Evolutionary conservation across 2,888 invertebrate species (phyloP), one percentile per base, ranked within the genome.

Genomic region (Hybos culiciformis): DNA sequence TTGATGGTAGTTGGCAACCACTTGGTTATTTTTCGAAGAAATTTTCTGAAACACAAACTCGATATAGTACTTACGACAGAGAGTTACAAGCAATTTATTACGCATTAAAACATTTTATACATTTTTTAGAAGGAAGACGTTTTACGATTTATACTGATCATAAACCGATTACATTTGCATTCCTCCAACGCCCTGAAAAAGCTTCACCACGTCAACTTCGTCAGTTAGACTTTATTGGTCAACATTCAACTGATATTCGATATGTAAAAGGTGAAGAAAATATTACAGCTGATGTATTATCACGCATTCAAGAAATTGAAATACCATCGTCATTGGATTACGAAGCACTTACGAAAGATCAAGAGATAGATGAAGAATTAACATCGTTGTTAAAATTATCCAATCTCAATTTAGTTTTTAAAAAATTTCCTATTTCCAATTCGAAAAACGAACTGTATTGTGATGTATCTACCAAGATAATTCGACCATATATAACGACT

Each of bases 401-500:
- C 3, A 12, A 26, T 26, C 9, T 12, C 3, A 12, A 9, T 4
- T 26, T 26, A 26, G 12, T 5, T 12, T 6, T 15, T 3, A 36
- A 36, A 36, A 5, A 5, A 36, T 3, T 36, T 9, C 17, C 6
- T 9, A 9, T 36, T 8, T 8, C 8, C 5, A 8, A 36, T 19
- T 11, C 31, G 4, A 12, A 36, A 5, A 36, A 6, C 14, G 36
- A 31, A 23, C 36, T 44, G 20, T 17, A 4, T 18, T 44, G 44
- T 18, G 44, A 44, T 19, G 21, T 41, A 19, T 44, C 44, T 14
- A 41, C 32, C 11, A 20, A 29, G n/a, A 14, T 5, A 8, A 12
- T 33, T 23, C 15, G 38, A 21, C 44, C 44, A 6, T 41, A 37
- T 11, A 19, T 44, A 4, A 7, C 44, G 4, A 31, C 18, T 8